phyloP scores from a whole-genome alignment of 2,888 invertebrate species.

The Timema podura region DNA sequence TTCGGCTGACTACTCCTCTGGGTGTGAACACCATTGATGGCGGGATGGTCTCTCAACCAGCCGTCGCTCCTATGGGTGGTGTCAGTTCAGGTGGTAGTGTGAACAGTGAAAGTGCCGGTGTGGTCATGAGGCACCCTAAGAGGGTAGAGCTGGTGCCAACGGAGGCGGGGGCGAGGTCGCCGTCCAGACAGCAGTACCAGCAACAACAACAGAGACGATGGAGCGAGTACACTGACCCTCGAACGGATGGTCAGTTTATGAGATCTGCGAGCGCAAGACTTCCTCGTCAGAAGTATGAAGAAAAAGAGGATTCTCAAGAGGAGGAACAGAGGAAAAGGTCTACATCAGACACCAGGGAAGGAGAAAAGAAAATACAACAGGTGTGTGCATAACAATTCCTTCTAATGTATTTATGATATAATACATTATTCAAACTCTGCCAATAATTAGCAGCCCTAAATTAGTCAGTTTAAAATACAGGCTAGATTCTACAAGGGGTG shows the following conservation, averaged over 20 bases:
- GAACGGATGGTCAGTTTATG: conserved; percentile 57
- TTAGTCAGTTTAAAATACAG: no score
- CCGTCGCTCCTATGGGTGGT: conserved; percentile 19
- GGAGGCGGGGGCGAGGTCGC: conserved; percentile 27
- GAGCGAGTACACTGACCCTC: conserved; percentile 28
- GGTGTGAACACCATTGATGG: conserved; percentile 20
- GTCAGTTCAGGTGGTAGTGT: conserved; percentile 25
- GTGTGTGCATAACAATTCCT: conserved; percentile 42
- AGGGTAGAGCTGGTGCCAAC: conserved; percentile 19
- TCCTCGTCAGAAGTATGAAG: conserved; percentile 49
- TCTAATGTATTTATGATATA: no score
- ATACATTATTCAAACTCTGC: no score
- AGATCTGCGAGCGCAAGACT: conserved; percentile 80
- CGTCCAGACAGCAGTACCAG: conserved; percentile 36
- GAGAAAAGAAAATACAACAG: conserved; percentile 71
- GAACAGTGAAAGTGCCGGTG: conserved; percentile 23
- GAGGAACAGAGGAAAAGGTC: conserved; percentile 25
- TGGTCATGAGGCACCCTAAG: conserved; percentile 19
- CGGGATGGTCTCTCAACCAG: conserved; percentile 8
- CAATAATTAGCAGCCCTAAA: no score
- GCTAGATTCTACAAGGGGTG: no score
- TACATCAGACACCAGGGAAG: conserved; percentile 48
- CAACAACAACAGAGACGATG: conserved; percentile 29
- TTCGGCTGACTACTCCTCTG: conserved; percentile 19
- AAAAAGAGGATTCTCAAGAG: conserved; percentile 42